These are phyloP conservation scores for Heliconius aoede DNA, from an alignment of 2,888 invertebrate genomes.

Conservation along the genomic window DNA sequence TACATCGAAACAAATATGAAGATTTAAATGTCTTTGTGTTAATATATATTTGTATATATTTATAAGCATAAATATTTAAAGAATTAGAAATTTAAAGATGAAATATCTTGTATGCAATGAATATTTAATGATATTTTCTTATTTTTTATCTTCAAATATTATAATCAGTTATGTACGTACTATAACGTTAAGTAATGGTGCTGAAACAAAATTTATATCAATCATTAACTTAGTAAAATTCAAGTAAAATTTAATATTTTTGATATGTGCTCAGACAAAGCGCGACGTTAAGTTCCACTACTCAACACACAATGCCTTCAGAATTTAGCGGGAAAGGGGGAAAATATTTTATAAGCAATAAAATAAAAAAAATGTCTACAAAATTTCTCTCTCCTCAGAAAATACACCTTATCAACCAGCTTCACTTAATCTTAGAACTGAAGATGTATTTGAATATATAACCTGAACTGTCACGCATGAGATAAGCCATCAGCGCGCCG, in stretches of 20 bases:
- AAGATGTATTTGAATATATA: neutral
- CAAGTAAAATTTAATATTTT: too few relatives aligned
- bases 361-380: neutral
- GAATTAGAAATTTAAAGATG: neutral
- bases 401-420: neutral
- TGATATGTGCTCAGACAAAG: too few relatives aligned
- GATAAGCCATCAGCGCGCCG: neutral
- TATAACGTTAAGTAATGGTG: too few relatives aligned
- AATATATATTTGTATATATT: neutral
- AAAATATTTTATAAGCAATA: neutral
- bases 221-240: too few relatives aligned
- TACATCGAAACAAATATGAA: neutral
- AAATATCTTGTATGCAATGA: too few relatives aligned
- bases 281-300: too few relatives aligned
- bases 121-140: too few relatives aligned
- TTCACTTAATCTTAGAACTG: constrained; percentile 20
- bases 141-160: too few relatives aligned
- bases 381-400: neutral
- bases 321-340: too few relatives aligned
- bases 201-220: too few relatives aligned
- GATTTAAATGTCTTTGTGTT: neutral
- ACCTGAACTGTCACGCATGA: neutral
- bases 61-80: neutral
- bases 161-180: too few relatives aligned
- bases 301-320: too few relatives aligned